phyloP scores from a whole-genome alignment of 2,113 vertebrate genomes.

The Turdus rufiventris region DNA sequence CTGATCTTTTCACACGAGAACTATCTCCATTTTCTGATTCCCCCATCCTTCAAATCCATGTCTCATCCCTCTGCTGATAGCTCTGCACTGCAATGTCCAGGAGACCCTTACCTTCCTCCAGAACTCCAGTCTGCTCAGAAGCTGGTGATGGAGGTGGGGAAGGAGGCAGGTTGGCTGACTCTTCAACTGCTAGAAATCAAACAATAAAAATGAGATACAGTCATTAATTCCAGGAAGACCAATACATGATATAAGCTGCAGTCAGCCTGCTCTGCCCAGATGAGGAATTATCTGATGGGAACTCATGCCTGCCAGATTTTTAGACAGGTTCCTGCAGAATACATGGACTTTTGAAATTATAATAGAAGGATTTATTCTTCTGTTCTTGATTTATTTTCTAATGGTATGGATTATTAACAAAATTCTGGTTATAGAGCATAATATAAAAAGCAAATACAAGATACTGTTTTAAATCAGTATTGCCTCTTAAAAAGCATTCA shows the following conservation, averaged over 20 bases:
- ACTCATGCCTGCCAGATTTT: not conserved
- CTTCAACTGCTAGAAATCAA: constrained; percentile 84
- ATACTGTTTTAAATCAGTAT: not conserved
- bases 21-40: not conserved
- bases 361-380: not conserved
- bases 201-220: constrained; percentile 60
- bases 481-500: not conserved
- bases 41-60: not conserved
- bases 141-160: constrained; percentile 96
- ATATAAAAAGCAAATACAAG: not conserved
- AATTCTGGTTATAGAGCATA: not conserved
- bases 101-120: constrained; percentile 89
- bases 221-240: constrained; percentile 21
- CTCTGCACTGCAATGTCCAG: not conserved
- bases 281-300: not conserved
- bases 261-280: not conserved
- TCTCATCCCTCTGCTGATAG: not conserved
- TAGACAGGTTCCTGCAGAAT: not conserved
- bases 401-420: not conserved
- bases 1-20: not conserved
- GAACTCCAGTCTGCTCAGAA: constrained; percentile 86
- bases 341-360: not conserved
- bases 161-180: constrained; percentile 94
- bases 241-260: not conserved
- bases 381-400: not conserved